Evolutionary conservation across 2,797 vertebrate species (phyloP).

Genomic region (Darevskia mixta): DNA sequence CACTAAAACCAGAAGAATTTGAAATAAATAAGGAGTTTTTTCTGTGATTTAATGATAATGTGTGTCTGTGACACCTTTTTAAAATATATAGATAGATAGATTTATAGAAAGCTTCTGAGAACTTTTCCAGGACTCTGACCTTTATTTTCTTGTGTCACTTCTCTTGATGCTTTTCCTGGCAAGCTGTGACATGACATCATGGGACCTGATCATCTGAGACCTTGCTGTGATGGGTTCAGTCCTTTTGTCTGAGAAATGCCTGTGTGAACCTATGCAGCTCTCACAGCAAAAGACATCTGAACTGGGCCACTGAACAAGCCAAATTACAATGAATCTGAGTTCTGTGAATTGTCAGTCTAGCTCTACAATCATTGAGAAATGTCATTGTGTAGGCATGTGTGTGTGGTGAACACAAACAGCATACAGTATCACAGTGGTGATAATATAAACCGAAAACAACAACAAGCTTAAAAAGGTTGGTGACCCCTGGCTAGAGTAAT

Average conservation of each 20-base stretch:
- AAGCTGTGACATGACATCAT: slow-evolving; percentile 8
- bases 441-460: too few relatives aligned
- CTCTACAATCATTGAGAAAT: not conserved
- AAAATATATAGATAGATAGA: slow-evolving; percentile 7
- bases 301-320: not conserved
- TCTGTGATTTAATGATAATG: not conserved
- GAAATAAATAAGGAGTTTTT: not conserved
- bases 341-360: not conserved
- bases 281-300: not conserved
- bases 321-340: not conserved
- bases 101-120: slow-evolving; percentile 3
- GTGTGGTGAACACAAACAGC: too few relatives aligned
- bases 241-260: not conserved
- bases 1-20: not conserved
- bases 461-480: not conserved
- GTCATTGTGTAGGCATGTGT: not conserved
- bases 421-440: too few relatives aligned
- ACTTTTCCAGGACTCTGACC: slow-evolving; percentile 7
- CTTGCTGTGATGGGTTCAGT: not conserved
- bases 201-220: slow-evolving; percentile 19
- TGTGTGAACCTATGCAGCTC: slow-evolving; percentile 7
- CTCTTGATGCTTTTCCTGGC: slow-evolving; percentile 24
- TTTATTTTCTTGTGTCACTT: slow-evolving; percentile 21
- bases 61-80: slow-evolving; percentile 5
- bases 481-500: not conserved